Evolutionary conservation across 2,113 vertebrate genomes (phyloP).

Genomic region (Vireo altiloquus): DNA sequence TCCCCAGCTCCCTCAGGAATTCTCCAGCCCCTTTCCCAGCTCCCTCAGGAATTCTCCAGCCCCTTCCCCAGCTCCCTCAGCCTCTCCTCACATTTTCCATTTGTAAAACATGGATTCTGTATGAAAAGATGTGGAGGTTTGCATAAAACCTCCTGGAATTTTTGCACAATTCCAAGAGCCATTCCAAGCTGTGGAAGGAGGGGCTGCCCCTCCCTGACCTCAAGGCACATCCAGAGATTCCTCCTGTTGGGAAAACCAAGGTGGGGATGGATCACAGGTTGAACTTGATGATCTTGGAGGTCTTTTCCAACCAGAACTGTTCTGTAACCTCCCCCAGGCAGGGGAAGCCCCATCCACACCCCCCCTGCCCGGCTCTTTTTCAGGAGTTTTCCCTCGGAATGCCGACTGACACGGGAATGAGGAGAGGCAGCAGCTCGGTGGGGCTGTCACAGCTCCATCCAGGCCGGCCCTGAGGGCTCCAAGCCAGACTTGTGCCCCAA

Average conservation of each 20-base stretch:
- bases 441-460: background rate
- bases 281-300: background rate
- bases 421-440: background rate
- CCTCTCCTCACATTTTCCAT: accelerated
- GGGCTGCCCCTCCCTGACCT: too few species aligned
- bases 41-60: background rate
- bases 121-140: background rate
- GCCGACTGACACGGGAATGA: accelerated
- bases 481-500: accelerated
- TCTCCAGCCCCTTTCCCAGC: too few species aligned
- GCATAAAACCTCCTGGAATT: background rate
- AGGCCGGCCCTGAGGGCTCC: background rate
- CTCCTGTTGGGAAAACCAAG: background rate
- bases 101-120: background rate
- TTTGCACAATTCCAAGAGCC: too few species aligned
- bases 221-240: background rate
- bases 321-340: background rate
- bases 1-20: too few species aligned
- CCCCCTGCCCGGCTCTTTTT: accelerated
- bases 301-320: background rate
- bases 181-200: background rate
- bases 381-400: background rate
- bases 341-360: background rate
- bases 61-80: background rate
- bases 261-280: accelerated